Base-by-base conservation (phyloP, 2,888 invertebrate genomes). In the Papilio elwesi region DNA sequence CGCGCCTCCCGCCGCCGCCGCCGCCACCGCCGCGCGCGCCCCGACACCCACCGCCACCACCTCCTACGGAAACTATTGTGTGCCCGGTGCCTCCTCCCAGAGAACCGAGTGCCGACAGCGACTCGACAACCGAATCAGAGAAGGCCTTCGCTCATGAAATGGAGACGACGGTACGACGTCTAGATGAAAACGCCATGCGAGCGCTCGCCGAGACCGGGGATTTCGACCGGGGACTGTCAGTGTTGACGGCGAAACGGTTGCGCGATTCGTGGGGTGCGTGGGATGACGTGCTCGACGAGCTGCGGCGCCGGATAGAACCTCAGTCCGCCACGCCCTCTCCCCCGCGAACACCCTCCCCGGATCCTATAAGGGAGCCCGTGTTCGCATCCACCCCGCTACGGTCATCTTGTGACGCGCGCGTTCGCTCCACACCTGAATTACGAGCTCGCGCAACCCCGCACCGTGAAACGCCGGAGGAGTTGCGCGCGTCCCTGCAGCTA, bases 341-440 rank as follows among this genome's bases (percentile, higher is more conserved):
- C 77, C 94, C 92, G 78, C 83, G 94, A 79, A 83, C 89, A 51
- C 92, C 91, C 0, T 89, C 92, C 47, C 92, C 93, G 16, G 90
- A 91, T 65, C 87, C 88, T 2, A 79, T 89, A n/a, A 79, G 91
- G 67, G 87, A 94, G 74, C 93, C 95, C 48, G 89, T 89, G 64
- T 94, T 94, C 72, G 94, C 96, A 2, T 95, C 95, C 71, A 95
- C 95, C 26, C 95, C 96, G 67, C 91, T 95, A 13, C 94, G 95
- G 3, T 83, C 95, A 8, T 84, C 85, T 9, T 63, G 68, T n/a
- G 91, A 90, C 78, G 92, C 90, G 15, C 85, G 92, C 38, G 93
- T 93, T 15, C 87, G 93, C 57, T 94, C 93, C 5, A 96, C 96
- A 8, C 96, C 96, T 0, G 96, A 96, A 83, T 84, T 96, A 62